Evolutionary conservation across 2,113 vertebrate genomes (phyloP), one percentile per base, ranked within the genome.

Genomic region (Thunnus maccoyii): DNA sequence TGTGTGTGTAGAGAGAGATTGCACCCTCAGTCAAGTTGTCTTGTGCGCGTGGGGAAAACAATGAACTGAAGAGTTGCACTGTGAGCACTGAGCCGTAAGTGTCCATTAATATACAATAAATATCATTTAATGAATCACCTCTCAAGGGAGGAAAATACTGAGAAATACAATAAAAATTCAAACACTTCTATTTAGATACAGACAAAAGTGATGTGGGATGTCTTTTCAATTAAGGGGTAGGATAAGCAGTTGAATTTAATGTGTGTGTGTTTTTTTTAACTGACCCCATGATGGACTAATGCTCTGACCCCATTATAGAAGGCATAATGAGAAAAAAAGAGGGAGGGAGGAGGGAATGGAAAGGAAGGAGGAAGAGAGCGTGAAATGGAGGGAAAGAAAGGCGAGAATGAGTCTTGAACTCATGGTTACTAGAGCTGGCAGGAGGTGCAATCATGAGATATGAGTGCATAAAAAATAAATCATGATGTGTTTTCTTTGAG

Each of bases 71-170:
- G 6, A 48, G 58, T 18, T 51, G 17, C 22, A 56, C 13, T 69
- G 54, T 57, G 52, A 51, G 66, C 82, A 51, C 54, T 78, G 47
- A 56, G 58, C 60, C 13, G 0, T 41, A 60, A 73, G 41, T 62
- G 36, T 62, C 73, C 67, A 75, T 88, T 84, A 80, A 56, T 61
- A 48, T 50, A 77, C 73, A 72, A 82, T 77, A 55, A 82, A 85
- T 71, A 15, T 64, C 1, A 50, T 46, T 80, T 58, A 65, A 84
- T 75, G 14, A 83, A 78, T 83, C 54, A 36, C 4, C 25, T 87
- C 80, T 58, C 68, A 27, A 50, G 54, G 44, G n/a, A 64, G 30
- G 46, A 68, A 71, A 77, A 76, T 47, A 17, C 18, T 36, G 15
- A 64, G 55, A 25, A 16, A 54, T 44, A 22, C 46, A 76, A 78